Conservation (phyloP, 2,113 vertebrate genomes). For the Morone chrysops region DNA sequence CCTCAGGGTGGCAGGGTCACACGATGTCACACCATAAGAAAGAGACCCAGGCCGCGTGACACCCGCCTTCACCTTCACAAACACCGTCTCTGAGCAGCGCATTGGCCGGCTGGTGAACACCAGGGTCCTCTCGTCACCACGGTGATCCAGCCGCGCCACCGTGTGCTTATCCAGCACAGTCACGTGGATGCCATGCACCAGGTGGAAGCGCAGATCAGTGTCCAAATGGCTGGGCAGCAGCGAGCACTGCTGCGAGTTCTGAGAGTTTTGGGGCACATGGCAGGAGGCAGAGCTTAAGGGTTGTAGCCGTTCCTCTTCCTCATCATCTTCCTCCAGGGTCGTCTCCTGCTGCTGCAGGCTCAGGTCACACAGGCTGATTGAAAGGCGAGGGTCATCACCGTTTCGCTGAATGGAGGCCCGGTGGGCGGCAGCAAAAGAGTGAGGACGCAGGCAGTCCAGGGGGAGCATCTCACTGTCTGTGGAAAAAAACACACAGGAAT, state of each 20-base stretch:
- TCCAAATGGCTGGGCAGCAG: constrained; percentile 89
- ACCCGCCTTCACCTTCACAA: constrained; percentile 88
- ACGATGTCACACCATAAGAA: constrained; percentile 92
- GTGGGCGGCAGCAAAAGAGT: constrained; percentile 88
- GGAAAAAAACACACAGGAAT: constrained; percentile 5
- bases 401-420: constrained; percentile 86
- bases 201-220: constrained; percentile 91
- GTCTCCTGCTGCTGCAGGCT: constrained; percentile 84
- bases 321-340: constrained; percentile 78
- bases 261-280: constrained; percentile 93
- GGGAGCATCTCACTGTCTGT: constrained; percentile 93
- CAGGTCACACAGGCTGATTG: constrained; percentile 92
- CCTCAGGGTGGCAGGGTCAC: constrained; percentile 88
- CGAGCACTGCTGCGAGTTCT: constrained; percentile 91
- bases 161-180: constrained; percentile 90
- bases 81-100: constrained; percentile 89
- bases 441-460: constrained; percentile 88
- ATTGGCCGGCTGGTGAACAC: constrained; percentile 92
- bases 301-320: constrained; percentile 84
- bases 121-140: constrained; percentile 90
- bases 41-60: constrained; percentile 80
- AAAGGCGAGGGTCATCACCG: constrained; percentile 87
- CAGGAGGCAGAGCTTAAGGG: constrained; percentile 80
- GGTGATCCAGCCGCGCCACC: constrained; percentile 87
- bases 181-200: constrained; percentile 88